phyloP scores from a whole-genome alignment of 2,113 vertebrate species.

The Amphiprion percula region DNA sequence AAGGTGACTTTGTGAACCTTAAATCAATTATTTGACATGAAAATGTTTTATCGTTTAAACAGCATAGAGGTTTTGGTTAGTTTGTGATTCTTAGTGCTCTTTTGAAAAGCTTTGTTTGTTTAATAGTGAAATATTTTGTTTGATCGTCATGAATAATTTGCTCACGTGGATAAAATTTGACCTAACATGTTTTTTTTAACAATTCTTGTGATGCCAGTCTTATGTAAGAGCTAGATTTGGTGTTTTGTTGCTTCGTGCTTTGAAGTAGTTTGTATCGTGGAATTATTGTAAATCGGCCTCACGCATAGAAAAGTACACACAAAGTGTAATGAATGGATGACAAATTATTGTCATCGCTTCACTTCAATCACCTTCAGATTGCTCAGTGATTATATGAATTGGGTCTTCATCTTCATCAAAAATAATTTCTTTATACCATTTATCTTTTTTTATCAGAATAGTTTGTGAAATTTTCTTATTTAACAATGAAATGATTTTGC shows the following conservation, averaged over 20 bases:
- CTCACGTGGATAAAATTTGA: slow-evolving; percentile 11
- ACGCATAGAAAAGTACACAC: slow-evolving; percentile 34
- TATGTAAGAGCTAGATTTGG: neutral
- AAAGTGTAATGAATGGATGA: slow-evolving; percentile 17
- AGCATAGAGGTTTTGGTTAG: neutral
- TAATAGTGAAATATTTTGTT: slow-evolving; percentile 27
- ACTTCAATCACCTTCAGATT: neutral
- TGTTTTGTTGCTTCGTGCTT: slow-evolving; percentile 26
- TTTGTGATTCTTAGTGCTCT: too few relatives aligned
- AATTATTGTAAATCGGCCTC: slow-evolving; percentile 19
- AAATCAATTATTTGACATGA: slow-evolving; percentile 14
- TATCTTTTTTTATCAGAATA: neutral
- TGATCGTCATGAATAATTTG: slow-evolving; percentile 26
- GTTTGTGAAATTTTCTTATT: neutral
- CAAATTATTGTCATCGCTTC: slow-evolving; percentile 5
- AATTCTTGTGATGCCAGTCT: neutral
- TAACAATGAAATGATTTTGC: neutral
- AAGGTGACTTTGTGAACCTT: slow-evolving; percentile 20
- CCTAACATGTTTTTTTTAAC: slow-evolving; percentile 36
- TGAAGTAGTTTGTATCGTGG: slow-evolving; percentile 22
- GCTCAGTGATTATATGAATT: neutral
- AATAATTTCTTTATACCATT: neutral
- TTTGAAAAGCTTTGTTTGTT: slow-evolving; percentile 44
- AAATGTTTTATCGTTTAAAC: slow-evolving; percentile 25
- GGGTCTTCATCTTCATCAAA: slow-evolving; percentile 7